Percentiles rank a stretch among this genome's conserved stretches.
phyloP scores from a whole-genome alignment of 2,113 vertebrate genomes.

The Gopherus evgoodei region DNA sequence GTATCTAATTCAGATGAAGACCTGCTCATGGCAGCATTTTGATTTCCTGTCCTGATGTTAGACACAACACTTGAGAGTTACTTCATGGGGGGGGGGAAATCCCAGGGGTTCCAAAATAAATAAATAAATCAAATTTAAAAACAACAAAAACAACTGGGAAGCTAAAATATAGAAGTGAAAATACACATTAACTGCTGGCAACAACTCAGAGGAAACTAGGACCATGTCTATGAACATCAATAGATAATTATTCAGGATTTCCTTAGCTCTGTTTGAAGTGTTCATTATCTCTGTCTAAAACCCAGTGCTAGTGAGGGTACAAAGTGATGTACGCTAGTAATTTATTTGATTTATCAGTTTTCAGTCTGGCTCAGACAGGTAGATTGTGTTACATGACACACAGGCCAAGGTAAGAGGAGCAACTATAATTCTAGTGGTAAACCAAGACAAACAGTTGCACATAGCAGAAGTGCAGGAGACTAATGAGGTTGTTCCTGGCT shows the following conservation, averaged over 20 bases:
- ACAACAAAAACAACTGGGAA: neutral
- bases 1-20: neutral
- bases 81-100: neutral
- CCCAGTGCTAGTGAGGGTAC: neutral
- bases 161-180: neutral
- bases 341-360: neutral
- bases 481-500: too few relatives aligned
- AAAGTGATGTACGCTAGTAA: neutral
- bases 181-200: neutral
- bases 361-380: neutral
- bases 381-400: neutral
- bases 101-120: neutral
- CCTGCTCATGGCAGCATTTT: neutral
- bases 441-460: neutral
- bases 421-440: neutral
- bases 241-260: neutral
- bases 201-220: neutral
- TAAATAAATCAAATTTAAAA: neutral
- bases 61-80: neutral
- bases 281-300: neutral
- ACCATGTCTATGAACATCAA: neutral
- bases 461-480: too few relatives aligned
- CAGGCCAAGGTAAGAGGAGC: neutral
- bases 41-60: neutral
- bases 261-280: neutral